Percentiles rank a stretch among this genome's conserved stretches.
These are phyloP conservation scores for Parnassius smintheus DNA, from an alignment of 2,888 invertebrate genomes.

Conservation along the genomic window DNA sequence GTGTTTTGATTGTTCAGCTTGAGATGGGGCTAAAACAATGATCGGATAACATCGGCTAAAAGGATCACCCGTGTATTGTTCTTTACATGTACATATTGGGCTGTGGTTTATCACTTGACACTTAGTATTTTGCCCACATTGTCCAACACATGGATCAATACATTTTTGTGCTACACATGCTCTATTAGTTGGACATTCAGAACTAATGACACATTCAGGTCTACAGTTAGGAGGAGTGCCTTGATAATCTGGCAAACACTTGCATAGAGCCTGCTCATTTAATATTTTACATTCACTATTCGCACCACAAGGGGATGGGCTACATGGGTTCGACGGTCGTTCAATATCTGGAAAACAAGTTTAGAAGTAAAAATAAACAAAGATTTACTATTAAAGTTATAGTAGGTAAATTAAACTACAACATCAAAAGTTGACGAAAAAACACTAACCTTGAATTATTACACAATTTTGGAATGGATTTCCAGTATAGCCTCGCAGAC, in stretches of 20 bases:
- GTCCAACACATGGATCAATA: constrained; percentile 85
- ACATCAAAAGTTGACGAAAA: constrained; percentile 19
- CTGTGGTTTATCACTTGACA: constrained; percentile 88
- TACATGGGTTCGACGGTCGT: constrained; percentile 81
- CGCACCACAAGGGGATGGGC: constrained; percentile 90
- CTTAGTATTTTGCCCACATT: constrained; percentile 86
- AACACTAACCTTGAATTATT: constrained; percentile 52
- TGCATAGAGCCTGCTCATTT: constrained; percentile 86
- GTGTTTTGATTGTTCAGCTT: constrained; percentile 57
- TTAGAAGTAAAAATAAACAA: neutral
- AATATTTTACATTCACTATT: constrained; percentile 89
- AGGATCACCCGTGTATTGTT: constrained; percentile 83
- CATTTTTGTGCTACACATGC: constrained; percentile 87
- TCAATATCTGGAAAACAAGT: constrained; percentile 53
- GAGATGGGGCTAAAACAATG: constrained; percentile 38
- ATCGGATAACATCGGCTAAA: constrained; percentile 81
- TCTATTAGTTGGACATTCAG: constrained; percentile 84
- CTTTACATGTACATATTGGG: constrained; percentile 85
- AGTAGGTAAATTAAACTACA: neutral
- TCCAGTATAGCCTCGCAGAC: constrained; percentile 83
- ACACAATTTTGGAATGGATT: constrained; percentile 77
- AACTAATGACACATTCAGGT: constrained; percentile 86
- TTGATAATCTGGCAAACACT: constrained; percentile 83
- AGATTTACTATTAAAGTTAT: neutral
- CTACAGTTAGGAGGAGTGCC: constrained; percentile 86